Percentiles rank a stretch among this genome's conserved stretches.
Evolutionary conservation across 1,140 invertebrate species (phyloP).

Genomic region (Drosophila simulans): DNA sequence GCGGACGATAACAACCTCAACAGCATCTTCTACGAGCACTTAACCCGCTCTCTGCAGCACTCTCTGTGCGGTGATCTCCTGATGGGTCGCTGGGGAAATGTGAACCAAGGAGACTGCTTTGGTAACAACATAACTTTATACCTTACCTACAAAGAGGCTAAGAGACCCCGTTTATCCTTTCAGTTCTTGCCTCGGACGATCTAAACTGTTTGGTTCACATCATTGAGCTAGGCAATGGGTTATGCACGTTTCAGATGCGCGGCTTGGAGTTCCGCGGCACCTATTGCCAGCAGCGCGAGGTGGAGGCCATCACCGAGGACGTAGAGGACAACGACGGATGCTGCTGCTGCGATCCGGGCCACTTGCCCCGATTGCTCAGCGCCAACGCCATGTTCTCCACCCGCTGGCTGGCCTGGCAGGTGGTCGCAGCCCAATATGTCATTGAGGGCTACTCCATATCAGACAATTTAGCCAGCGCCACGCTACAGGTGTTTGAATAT

Average conservation of each 20-base stretch:
- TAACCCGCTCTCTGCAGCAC: conserved; percentile 98
- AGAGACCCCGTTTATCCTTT: not conserved
- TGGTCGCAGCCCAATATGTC: conserved; percentile 96
- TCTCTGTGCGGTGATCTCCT: conserved; percentile 97
- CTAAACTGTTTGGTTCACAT: conserved; percentile 99
- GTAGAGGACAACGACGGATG: conserved; percentile 96
- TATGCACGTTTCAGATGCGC: conserved; percentile 99
- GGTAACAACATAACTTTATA: conserved; percentile 74
- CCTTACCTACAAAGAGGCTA: no score
- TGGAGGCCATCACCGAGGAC: conserved; percentile 98
- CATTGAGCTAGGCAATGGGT: conserved; percentile 98
- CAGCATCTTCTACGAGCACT: conserved; percentile 99
- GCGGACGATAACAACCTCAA: conserved; percentile 99
- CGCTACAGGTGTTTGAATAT: conserved; percentile 99
- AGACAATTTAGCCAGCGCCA: conserved; percentile 97
- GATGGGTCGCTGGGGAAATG: conserved; percentile 96
- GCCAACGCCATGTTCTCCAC: conserved; percentile 98
- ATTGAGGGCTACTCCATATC: conserved; percentile 99
- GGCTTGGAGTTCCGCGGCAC: conserved; percentile 99
- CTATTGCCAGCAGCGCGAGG: conserved; percentile 98
- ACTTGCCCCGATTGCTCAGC: conserved; percentile 95
- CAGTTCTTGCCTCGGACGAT: conserved; percentile 97
- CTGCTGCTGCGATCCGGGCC: conserved; percentile 96
- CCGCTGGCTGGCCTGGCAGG: conserved; percentile 99
- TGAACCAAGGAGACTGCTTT: conserved; percentile 98